Base-by-base conservation (phyloP, 2,888 invertebrate species). In the Drosophila anceps region DNA sequence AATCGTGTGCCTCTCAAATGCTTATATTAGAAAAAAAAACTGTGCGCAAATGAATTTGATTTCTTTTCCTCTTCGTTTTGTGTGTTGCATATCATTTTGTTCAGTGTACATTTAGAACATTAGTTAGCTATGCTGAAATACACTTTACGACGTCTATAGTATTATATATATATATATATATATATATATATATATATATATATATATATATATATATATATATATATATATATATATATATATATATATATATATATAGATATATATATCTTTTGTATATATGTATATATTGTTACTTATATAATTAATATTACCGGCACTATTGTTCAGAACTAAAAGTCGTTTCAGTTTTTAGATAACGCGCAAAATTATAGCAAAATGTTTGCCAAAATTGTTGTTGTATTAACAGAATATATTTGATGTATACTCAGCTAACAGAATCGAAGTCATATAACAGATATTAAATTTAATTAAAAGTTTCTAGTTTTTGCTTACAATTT, bases 251-350 rank as follows among this genome's bases (percentile, higher is more conserved):
- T 9, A 31, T 31, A 31, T 48, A n/a, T 31, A 37, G 27, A 39
- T 41, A 55, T 55, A 29, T 55, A 72, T 71, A 51, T 72, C 53
- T 78, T 79, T 78, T 27, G 27, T 55, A 29, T 57, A 20, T 72
- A 68, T 84, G 53, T 69, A 64, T 80, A 76, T 81, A 76, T 81
- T 72, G 68, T 80, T 73, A 83, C 81, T 86, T 85, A 88, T 79
- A 65, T 80, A 44, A 69, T 72, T 63, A 93, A 92, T 92, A 92
- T 93, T 91, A 91, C 92, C 92, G 93, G 93, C 93, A 93, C 93
- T 93, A 93, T 93, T 93, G 92, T 92, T 92, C 82, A 43, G 83
- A 92, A 92, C 91, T 85, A 55, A 92, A 71, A 55, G 61, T 74
- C 3, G 29, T 79, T 58, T 84, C 1, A 1, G 70, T 69, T 76